Base-by-base conservation (phyloP, 2,113 vertebrate species). In the Channa maculata region DNA sequence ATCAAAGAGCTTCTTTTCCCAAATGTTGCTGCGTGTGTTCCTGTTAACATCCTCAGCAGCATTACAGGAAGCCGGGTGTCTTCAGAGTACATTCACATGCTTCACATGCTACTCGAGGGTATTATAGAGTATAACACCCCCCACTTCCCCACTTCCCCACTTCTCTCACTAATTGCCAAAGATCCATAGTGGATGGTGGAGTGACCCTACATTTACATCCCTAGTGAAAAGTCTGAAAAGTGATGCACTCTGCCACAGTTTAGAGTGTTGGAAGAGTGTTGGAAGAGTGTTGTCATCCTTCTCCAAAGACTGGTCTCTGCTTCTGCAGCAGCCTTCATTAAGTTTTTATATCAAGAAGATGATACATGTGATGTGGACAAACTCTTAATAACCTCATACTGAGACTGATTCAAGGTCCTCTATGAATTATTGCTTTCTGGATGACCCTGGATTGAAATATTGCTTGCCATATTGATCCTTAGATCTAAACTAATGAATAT, bases 251-350 rank as follows among this genome's bases (percentile, higher is more conserved):
- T 6, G 36, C 55, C 55, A 55, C n/a, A 15, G 74, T 64, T 83
- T 65, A 64, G 64, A 77, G 66, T 71, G 65, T 75, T 71, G 68
- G 70, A 65, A 64, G 64, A 77, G 66, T 71, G 65, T 75, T 71
- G 68, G 70, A 65, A 77, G 62, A 7, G 8, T 5, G 64, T 43
- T 58, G 58, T 86, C 57, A 49, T 86, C 65, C 60, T 67, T 78
- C 67, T 79, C 51, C 46, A 71, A 66, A 79, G 70, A 43, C 39
- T 66, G 10, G 41, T 43, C 68, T 75, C 6, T 0, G 74, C 74
- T 66, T 33, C 78, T 66, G 76, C 54, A n/a, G 77, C 82, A 79
- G 73, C 44, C 72, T 66, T 83, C 75, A 87, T 89, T 85, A 89
- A 71, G 75, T 61, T 89, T 83, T 83, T 73, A 82, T 75, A 74